A percentile compares a stretch with the other conserved stretches of the same genome.
phyloP scores from a whole-genome alignment of 2,888 invertebrate species.

The Noctua janthina region DNA sequence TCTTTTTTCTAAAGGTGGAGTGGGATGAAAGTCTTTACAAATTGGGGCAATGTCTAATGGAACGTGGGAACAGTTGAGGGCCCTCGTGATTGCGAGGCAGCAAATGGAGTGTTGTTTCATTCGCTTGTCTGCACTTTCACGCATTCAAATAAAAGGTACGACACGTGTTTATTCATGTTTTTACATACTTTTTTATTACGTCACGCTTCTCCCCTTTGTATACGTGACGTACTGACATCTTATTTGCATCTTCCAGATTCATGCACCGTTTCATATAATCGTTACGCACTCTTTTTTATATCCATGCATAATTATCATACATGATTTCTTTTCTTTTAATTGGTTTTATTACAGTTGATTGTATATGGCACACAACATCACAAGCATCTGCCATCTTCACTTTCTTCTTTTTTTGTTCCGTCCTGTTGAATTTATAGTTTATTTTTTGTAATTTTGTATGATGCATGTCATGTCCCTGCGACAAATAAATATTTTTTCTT shows the following conservation, averaged over 20 bases:
- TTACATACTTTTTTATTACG: slow-evolving; percentile 7
- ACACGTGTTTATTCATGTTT: slow-evolving; percentile 30
- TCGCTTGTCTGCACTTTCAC: slow-evolving; percentile 74
- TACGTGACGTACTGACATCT: slow-evolving; percentile 8
- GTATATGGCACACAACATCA: not conserved
- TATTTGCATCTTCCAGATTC: slow-evolving; percentile 29
- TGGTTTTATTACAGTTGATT: not conserved
- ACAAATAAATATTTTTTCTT: too few species aligned
- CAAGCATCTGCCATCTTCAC: slow-evolving; percentile 6
- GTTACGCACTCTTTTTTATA: slow-evolving; percentile 1
- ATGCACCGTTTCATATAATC: not conserved
- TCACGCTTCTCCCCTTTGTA: slow-evolving; percentile 1
- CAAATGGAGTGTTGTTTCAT: slow-evolving; percentile 73
- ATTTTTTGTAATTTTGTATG: too few species aligned
- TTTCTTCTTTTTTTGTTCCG: too few species aligned
- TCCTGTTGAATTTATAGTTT: too few species aligned
- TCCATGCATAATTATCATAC: not conserved
- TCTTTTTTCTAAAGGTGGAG: slow-evolving; percentile 67
- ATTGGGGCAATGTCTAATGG: slow-evolving; percentile 82
- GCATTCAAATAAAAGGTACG: slow-evolving; percentile 69
- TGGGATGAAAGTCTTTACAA: slow-evolving; percentile 70
- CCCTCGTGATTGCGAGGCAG: slow-evolving; percentile 69
- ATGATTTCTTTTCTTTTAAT: not conserved
- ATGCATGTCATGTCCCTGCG: too few species aligned
- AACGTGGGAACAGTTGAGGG: slow-evolving; percentile 74